Base-by-base conservation (phyloP, 2,888 invertebrate genomes). In the Cerceris ruficornis region DNA sequence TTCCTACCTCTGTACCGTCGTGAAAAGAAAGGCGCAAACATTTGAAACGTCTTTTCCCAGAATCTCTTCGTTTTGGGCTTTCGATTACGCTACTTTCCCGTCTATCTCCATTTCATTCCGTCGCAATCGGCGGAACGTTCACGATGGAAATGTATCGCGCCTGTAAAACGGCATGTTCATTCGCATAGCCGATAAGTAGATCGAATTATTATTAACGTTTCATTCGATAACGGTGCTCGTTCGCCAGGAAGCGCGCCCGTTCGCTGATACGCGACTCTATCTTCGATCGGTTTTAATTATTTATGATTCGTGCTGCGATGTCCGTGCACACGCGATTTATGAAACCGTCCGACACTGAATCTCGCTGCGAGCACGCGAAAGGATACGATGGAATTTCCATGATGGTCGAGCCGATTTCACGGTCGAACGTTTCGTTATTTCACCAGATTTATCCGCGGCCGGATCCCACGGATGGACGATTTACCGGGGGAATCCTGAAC, bases 171-270 rank as follows among this genome's bases (percentile, higher is more conserved):
- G n/a, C 1, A 39, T 17, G 15, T 17, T 13, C 17, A 17, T 41
- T 6, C 0, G 9, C 39, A 7, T n/a, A 13, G 6, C 41, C 41
- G 41, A 9, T 41, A 41, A 59, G 41, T 42, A 13, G 42, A 28
- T 61, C 49, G 28, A 41, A 66, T 66, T 54, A 17, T 62, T 13
- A 50, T 72, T 61, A 62, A 62, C 7, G 67, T 68, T 88, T 86
- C 80, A 78, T 83, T 77, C 75, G 83, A 78, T 89, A 88, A 89
- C 88, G 88, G 89, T 87, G 84, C 82, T 83, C 74, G 77, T 76
- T 73, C 78, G 82, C 81, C 81, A 88, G 87, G 88, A 87, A 88
- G 85, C 80, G 85, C 83, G 84, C 83, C 87, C 84, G 87, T 87
- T 88, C 71, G 42, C 52, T 71, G 71, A 65, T 49, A 49, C 50